Evolutionary conservation across 1,140 invertebrate genomes (phyloP).

Genomic region (Psix sp.): DNA sequence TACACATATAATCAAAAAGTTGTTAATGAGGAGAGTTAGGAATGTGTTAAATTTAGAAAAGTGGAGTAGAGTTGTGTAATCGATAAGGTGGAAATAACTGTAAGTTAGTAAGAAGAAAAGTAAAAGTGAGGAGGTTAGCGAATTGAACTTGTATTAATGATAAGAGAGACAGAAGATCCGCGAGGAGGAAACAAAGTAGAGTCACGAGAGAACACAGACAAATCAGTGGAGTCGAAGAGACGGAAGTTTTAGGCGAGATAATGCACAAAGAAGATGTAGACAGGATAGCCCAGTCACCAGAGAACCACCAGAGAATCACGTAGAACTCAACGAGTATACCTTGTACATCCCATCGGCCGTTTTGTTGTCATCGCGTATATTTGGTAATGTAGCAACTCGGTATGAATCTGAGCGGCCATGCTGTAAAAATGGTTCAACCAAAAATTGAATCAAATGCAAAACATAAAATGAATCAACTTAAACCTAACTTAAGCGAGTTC

Average conservation of each 20-base stretch:
- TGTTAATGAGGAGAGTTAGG: no score
- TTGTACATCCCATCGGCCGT: slow-evolving; percentile 94
- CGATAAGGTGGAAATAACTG: no score
- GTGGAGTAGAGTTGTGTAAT: no score
- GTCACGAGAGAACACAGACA: no score
- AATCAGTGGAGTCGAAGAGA: slow-evolving; percentile 24
- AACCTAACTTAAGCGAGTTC: slow-evolving; percentile 7
- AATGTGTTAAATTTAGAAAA: no score
- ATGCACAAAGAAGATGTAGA: slow-evolving; percentile 5
- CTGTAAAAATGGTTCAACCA: slow-evolving; percentile 80
- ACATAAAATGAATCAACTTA: slow-evolving; percentile 37
- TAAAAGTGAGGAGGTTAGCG: no score
- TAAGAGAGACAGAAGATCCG: no score
- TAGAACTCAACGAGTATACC: slow-evolving; percentile 81
- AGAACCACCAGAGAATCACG: no score
- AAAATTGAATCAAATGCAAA: slow-evolving; percentile 61
- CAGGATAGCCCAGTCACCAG: slow-evolving; percentile 41
- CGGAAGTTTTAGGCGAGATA: slow-evolving; percentile 4
- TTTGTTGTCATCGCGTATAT: slow-evolving; percentile 94
- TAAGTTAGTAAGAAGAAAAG: no score
- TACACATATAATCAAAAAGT: no score
- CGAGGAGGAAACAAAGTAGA: no score
- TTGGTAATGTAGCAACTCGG: slow-evolving; percentile 92
- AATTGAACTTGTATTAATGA: no score
- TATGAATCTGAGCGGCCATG: slow-evolving; percentile 95